Base-by-base conservation (phyloP, 2,797 vertebrate species). In the Uromys caudimaculatus region DNA sequence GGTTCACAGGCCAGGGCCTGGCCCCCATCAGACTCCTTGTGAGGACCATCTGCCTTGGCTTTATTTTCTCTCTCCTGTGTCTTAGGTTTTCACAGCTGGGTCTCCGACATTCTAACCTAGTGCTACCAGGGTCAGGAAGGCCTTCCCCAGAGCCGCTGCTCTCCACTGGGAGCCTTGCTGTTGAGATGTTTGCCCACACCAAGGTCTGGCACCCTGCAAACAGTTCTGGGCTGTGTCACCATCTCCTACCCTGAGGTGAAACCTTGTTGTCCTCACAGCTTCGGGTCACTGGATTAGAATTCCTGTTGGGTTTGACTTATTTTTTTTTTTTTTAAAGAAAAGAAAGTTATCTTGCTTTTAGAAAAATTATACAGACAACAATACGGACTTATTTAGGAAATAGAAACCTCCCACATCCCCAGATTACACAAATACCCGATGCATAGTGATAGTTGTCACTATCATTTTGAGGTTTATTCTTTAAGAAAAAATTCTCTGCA, bases 221-320 rank as follows among this genome's bases (percentile, higher is more conserved):
- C 92, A 79, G 95, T 71, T 82, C 73, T 78, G 87, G 56, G 50
- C 95, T 75, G 44, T 90, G 90, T 96, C 91, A 93, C 19, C 50
- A 35, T 91, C 95, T 95, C 81, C 54, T 0, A 13, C 60, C 71
- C 71, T 35, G 24, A 76, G 94, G 95, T 96, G 95, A 95, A 27
- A 89, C 38, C n/a, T 81, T 95, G 69, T 73, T 95, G 93, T 93
- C 95, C 90, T 91, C 89, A 79, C 0, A 47, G 92, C 52, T 96
- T 79, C 54, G 67, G 95, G 78, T 93, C 94, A 95, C 85, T 64
- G 89, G 89, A 93, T 97, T 97, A 96, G 91, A 97, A 97, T 97
- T 97, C 79, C 79, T 81, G 13, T 81, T 89, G 84, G 58, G 78
- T 88, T 91, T 87, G 82, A 76, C 67, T 84, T 41, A 94, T 93